phyloP scores from a whole-genome alignment of 2,113 vertebrate species.

The Salvelinus namaycush region DNA sequence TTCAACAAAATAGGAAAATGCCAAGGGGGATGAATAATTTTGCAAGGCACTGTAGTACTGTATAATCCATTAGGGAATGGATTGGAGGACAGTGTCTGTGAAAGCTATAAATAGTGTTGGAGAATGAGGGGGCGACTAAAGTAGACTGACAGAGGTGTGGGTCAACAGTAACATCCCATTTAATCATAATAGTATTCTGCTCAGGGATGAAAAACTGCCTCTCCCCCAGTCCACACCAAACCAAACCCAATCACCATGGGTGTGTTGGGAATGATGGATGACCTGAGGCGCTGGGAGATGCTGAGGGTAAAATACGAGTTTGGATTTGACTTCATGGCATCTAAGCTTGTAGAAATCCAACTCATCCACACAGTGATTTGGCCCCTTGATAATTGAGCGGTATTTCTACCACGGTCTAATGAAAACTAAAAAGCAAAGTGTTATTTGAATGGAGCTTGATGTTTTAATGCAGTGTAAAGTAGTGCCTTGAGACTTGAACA shows the following conservation, averaged over 20 bases:
- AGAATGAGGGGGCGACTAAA: neutral
- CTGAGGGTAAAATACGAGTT: constrained; percentile 6
- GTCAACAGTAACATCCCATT: constrained; percentile 14
- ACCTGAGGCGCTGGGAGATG: constrained; percentile 22
- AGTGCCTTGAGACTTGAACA: neutral
- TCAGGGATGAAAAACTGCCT: neutral
- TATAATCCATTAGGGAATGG: neutral
- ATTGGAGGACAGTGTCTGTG: neutral
- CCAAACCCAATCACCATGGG: constrained; percentile 5
- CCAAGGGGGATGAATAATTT: too few species aligned
- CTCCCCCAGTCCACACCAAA: neutral
- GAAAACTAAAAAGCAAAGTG: neutral
- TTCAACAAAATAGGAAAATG: too few species aligned
- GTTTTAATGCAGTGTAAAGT: constrained; percentile 1
- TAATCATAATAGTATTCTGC: neutral
- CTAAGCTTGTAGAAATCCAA: constrained; percentile 17
- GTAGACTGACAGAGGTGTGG: neutral
- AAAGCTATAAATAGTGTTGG: neutral
- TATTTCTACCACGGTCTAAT: constrained; percentile 3
- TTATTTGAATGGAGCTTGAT: neutral
- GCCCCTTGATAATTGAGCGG: constrained; percentile 4
- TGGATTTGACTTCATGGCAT: constrained; percentile 14
- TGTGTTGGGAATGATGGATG: constrained; percentile 41
- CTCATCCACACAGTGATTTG: constrained; percentile 7
- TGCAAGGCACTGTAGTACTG: too few species aligned